Base-by-base conservation (phyloP, 2,888 invertebrate genomes). In the Polymixis lichenea region DNA sequence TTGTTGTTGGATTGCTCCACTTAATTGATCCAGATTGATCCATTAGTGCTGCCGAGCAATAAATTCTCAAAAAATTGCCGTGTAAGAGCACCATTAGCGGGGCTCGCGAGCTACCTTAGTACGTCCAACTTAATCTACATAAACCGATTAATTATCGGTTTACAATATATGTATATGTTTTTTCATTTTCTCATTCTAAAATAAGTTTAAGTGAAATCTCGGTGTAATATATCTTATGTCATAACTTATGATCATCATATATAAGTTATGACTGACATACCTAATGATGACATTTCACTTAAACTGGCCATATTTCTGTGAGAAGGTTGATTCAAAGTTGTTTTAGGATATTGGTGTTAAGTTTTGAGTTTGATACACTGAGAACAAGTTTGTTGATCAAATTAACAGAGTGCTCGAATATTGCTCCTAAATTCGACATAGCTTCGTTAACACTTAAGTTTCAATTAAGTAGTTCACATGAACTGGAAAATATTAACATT, bases 371-470 rank as follows among this genome's bases (percentile, higher is more conserved):
- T 49, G 22, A 75, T 55, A 49, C 46, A 62, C 32, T 17, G 15
- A 58, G 58, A 19, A 32, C 56, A 53, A 76, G 51, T 64, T 64
- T 28, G 28, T 65, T 65, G n/a, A 58, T 64, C 32, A 25, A 75
- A 64, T 56, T 51, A 75, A 55, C 49, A 69, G 28, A 51, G 46
- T 38, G 71, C 38, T 71, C 15, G 49, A 25, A 38, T 60, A 66
- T 38, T 64, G 56, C 17, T 43, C 17, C 53, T 58, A 65, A 68
- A 53, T 67, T 53, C 49, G 51, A 55, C 22, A 38, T 15, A 32
- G 53, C 56, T 65, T 43, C 25, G 46, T 6, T 5, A 65, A 70
- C n/a, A 66, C 19, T 72, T 66, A 60, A 70, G 38, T 78, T 77
- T 15, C 8, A 51, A 66, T 66, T 32, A 62, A 58, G 32, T 58